Base-by-base conservation (phyloP, 2,888 invertebrate species). In the Diarsia rubi region DNA sequence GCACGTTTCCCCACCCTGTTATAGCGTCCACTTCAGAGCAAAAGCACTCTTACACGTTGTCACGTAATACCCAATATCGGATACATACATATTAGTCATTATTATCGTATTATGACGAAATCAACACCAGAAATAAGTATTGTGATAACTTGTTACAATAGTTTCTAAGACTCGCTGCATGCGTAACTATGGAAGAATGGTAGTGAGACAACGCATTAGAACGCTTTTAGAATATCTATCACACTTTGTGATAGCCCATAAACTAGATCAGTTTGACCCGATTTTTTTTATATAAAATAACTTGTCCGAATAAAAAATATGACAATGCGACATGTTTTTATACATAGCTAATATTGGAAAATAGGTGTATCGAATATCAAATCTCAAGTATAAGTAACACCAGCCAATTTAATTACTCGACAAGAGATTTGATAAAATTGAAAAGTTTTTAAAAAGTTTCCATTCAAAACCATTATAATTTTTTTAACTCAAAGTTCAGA, bases 331-430 rank as follows among this genome's bases (percentile, higher is more conserved):
- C 14, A 27, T n/a, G 1, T 42, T 37, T 21, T 2, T 37, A 21
- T 12, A 21, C 14, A 21, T 21, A 62, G 37, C 1, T n/a, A n/a
- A 31, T 37, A n/a, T 62, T 42, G 9, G 2, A 42, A 62, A 42
- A 62, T n/a, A 42, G 1, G 3, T 16, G 6, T 3, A n/a, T 1
- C 0, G 19, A 42, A 57, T 74, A 24, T 67, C 54, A 69, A 67
- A 62, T 68, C 27, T 62, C 68, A n/a, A 68, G 52, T 62, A 8
- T 19, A 47, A 76, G 44, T 63, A 76, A 69, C 6, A 42, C 76
- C 69, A 76, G 76, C 77, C 76, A 76, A 21, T 63, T 0, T 45
- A 68, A 47, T 76, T 76, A 76, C 27, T 76, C 31, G 52, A 76
- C 27, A 19, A 12, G 37, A 68, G n/a, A 68, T 54, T 69, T 69